phyloP scores from a whole-genome alignment of 2,113 vertebrate genomes.

The Cacatua alba region DNA sequence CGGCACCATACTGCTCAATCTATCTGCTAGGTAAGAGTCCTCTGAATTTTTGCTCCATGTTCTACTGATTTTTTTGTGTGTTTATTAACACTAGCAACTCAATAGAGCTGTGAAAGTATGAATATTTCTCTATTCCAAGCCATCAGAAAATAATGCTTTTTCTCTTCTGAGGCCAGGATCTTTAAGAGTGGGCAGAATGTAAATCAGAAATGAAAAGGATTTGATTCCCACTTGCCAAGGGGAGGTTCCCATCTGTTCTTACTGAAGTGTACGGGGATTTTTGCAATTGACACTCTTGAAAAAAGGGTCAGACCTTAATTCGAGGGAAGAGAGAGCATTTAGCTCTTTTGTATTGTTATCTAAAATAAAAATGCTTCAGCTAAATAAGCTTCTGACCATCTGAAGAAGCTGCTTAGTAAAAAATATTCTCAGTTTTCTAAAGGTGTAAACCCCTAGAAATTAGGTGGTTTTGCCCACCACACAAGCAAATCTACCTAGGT shows the following conservation, averaged over 20 bases:
- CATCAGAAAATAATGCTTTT: not conserved
- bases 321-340: not conserved
- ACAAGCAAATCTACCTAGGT: not conserved
- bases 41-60: not conserved
- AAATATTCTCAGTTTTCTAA: not conserved
- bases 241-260: constrained; percentile 2
- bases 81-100: constrained; percentile 13
- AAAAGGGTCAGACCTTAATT: not conserved
- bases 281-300: not conserved
- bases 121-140: not conserved
- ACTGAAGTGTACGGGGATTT: not conserved
- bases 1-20: not conserved
- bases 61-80: not conserved
- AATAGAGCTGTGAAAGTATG: not conserved
- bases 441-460: not conserved
- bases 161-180: constrained; percentile 25
- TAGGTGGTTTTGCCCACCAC: not conserved
- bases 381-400: not conserved
- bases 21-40: not conserved
- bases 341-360: not conserved
- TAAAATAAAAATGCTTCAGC: not conserved
- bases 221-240: not conserved
- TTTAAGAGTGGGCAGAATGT: constrained; percentile 2
- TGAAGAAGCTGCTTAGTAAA: not conserved
- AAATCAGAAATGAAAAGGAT: constrained; percentile 16